Conservation (phyloP, 2,113 vertebrate genomes). For the Myiagra hebetior region DNA sequence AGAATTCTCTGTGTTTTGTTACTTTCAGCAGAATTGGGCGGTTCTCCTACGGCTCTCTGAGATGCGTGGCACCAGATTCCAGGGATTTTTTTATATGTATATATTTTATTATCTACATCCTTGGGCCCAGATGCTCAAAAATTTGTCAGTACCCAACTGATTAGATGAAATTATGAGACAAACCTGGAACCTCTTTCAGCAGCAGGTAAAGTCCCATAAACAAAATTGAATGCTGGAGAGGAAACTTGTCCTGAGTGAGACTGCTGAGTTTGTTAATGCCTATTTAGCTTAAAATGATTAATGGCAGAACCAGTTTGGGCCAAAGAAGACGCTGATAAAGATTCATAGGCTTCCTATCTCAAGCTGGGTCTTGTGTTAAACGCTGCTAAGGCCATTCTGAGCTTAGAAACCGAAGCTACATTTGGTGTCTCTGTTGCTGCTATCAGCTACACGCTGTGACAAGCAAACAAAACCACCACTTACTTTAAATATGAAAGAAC, state of each 20-base stretch:
- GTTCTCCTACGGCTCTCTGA: neutral
- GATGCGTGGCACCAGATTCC: neutral
- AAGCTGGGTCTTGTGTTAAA: neutral
- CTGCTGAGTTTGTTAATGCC: neutral
- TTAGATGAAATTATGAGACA: neutral
- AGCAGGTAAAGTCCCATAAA: neutral
- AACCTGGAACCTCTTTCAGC: neutral
- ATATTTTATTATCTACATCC: neutral
- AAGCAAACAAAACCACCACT: neutral
- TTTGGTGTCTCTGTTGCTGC: neutral
- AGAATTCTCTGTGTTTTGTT: neutral
- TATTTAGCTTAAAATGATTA: neutral
- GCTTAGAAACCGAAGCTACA: neutral
- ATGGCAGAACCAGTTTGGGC: neutral
- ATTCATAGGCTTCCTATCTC: neutral
- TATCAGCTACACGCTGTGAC: neutral
- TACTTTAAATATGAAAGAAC: neutral
- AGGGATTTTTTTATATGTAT: neutral
- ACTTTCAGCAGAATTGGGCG: neutral
- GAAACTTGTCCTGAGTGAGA: neutral
- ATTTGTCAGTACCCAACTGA: neutral
- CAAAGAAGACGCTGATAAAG: neutral
- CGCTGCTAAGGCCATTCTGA: neutral
- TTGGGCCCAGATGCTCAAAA: neutral
- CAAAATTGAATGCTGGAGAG: neutral